Conservation (phyloP, 2,797 vertebrate genomes). For the Cetoscarus ocellatus region DNA sequence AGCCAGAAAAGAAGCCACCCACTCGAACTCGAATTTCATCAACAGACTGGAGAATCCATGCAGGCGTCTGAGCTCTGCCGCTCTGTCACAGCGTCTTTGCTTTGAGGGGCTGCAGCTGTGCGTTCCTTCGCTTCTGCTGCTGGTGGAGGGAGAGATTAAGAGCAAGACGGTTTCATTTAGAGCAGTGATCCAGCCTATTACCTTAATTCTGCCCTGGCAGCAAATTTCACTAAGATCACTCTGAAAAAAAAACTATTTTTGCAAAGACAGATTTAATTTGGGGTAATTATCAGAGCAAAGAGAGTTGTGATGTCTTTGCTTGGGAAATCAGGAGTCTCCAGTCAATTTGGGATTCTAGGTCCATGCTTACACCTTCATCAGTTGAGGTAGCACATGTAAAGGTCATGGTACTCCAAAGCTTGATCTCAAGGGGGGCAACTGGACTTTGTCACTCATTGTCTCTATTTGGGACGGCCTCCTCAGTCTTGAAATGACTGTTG, state of each 20-base stretch:
- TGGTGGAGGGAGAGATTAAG: conserved; percentile 1
- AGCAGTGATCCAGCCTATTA: conserved; percentile 45
- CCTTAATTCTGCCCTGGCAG: conserved; percentile 45
- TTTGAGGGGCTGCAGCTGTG: conserved; percentile 40
- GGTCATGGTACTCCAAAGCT: too few species aligned
- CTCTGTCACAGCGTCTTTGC: conserved; percentile 23
- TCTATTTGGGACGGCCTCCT: too few species aligned
- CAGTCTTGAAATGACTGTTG: too few species aligned
- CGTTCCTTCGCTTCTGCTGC: conserved; percentile 14
- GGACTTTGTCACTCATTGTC: too few species aligned
- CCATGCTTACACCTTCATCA: neutral
- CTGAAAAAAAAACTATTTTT: conserved; percentile 29
- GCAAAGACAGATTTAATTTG: conserved; percentile 34
- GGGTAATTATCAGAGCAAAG: conserved; percentile 31
- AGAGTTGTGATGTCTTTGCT: neutral
- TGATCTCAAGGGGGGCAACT: too few species aligned
- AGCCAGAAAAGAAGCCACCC: neutral
- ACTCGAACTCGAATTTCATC: conserved; percentile 32
- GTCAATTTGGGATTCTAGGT: neutral
- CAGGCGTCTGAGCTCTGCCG: conserved; percentile 20
- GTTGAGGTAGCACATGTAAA: too few species aligned
- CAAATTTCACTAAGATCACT: conserved; percentile 35
- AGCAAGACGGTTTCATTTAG: conserved; percentile 22
- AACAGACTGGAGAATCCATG: conserved; percentile 14
- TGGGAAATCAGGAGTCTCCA: conserved; percentile 7